A percentile compares a stretch with the other conserved stretches of the same genome.
Evolutionary conservation across 2,888 invertebrate species (phyloP).

Genomic region (Sinhomidia bicolor): DNA sequence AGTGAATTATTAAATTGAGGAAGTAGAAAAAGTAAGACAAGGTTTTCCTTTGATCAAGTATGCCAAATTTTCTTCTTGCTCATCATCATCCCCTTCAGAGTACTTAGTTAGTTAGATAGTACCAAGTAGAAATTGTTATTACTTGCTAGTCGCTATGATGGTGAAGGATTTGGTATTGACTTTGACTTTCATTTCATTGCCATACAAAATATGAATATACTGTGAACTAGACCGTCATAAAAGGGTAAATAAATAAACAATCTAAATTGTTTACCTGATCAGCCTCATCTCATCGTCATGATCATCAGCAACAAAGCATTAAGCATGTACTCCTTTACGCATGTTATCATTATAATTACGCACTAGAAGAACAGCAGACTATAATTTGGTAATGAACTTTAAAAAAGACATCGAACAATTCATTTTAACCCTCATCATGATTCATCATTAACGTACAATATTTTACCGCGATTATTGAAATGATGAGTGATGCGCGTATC

Average conservation of each 20-base stretch:
- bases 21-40: conserved; percentile 37
- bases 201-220: background rate
- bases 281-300: too few relatives aligned
- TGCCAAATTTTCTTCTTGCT: conserved; percentile 15
- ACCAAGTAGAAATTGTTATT: conserved; percentile 10
- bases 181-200: conserved; percentile 65
- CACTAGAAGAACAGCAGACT: conserved; percentile 5
- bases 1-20: conserved; percentile 40
- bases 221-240: background rate
- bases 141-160: background rate
- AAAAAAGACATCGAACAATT: conserved; percentile 37
- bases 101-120: too few relatives aligned
- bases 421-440: background rate
- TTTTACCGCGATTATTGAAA: background rate
- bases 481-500: conserved; percentile 35
- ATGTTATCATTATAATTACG: conserved; percentile 31
- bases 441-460: background rate
- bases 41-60: conserved; percentile 36
- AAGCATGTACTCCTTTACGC: background rate
- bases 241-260: background rate
- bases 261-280: background rate
- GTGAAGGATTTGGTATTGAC: conserved; percentile 67
- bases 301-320: conserved; percentile 25
- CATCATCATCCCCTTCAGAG: background rate
- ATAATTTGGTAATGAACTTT: conserved; percentile 68